These are phyloP conservation scores for Cassiopea andromeda DNA, from an alignment of 30 jellyfish, hydroid and myxozoan genomes.

Conservation along the genomic window DNA sequence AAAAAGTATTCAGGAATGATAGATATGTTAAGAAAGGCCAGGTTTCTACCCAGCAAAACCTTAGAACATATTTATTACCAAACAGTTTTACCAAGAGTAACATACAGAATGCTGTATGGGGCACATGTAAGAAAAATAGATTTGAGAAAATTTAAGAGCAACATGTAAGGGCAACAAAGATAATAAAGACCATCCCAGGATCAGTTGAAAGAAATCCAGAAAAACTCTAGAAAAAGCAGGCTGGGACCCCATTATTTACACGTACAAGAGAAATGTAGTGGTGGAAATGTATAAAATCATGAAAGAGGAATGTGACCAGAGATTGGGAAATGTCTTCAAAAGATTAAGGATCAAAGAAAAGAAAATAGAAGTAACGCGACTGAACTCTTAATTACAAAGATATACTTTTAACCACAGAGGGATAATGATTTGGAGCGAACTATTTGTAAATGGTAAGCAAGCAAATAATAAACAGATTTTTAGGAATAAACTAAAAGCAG, in stretches of 20 bases:
- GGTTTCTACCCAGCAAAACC: constrained; percentile 20
- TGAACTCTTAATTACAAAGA: no score
- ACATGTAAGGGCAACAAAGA: constrained; percentile 11
- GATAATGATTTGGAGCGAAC: no score
- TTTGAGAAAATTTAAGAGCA: constrained; percentile 30
- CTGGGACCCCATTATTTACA: no score
- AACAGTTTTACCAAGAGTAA: constrained; percentile 24
- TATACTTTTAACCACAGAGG: no score
- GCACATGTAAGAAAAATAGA: constrained; percentile 26
- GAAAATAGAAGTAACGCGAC: no score
- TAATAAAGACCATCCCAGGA: constrained; percentile 20
- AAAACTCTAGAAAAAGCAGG: constrained; percentile 26
- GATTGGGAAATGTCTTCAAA: no score
- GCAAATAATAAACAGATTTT: no score
- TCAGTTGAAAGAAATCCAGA: constrained; percentile 27
- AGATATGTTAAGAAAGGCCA: constrained; percentile 41
- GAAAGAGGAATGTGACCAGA: no score
- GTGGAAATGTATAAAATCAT: not conserved
- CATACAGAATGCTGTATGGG: constrained; percentile 33
- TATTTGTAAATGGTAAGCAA: no score
- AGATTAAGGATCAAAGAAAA: no score
- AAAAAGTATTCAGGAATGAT: constrained; percentile 40
- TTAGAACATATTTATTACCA: constrained; percentile 19
- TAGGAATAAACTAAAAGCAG: no score
- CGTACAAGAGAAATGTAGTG: constrained; percentile 31